Percentiles rank a stretch among this genome's conserved stretches.
Evolutionary conservation across 2,888 invertebrate species (phyloP).

Genomic region (Doris montereyensis): DNA sequence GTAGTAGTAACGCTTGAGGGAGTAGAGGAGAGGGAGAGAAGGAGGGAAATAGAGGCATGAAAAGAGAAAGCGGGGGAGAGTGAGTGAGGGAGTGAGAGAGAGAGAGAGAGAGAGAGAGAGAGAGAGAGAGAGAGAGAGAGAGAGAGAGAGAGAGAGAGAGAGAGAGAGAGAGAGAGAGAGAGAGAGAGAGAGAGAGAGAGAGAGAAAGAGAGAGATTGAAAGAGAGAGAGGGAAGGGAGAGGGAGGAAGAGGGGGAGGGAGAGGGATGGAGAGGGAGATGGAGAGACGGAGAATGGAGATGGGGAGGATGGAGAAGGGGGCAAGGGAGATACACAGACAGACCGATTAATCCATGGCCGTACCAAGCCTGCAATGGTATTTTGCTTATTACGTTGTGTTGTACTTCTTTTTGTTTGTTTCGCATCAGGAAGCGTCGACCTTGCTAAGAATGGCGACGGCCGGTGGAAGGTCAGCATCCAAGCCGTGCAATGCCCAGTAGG

Average conservation of each 20-base stretch:
- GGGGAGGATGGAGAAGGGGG: background rate
- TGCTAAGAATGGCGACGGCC: constrained; percentile 55
- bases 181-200: background rate
- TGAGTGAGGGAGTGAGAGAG: background rate
- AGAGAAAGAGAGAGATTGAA: background rate
- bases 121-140: background rate
- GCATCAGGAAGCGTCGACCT: constrained; percentile 50
- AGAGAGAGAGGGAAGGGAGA: background rate
- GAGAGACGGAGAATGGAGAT: too few relatives aligned
- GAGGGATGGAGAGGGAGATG: too few relatives aligned
- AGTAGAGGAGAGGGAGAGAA: background rate
- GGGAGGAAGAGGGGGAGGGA: background rate
- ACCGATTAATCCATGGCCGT: too few relatives aligned
- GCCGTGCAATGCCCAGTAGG: constrained; percentile 59
- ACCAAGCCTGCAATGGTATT: too few relatives aligned
- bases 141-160: background rate
- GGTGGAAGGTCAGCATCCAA: constrained; percentile 56
- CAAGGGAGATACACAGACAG: too few relatives aligned
- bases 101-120: background rate
- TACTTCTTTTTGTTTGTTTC: too few relatives aligned
- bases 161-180: background rate
- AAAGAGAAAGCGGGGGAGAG: background rate
- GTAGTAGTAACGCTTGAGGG: background rate
- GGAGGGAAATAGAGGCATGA: background rate
- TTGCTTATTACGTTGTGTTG: too few relatives aligned